phyloP scores from a whole-genome alignment of 1,140 invertebrate species.

The Drosophila busckii region DNA sequence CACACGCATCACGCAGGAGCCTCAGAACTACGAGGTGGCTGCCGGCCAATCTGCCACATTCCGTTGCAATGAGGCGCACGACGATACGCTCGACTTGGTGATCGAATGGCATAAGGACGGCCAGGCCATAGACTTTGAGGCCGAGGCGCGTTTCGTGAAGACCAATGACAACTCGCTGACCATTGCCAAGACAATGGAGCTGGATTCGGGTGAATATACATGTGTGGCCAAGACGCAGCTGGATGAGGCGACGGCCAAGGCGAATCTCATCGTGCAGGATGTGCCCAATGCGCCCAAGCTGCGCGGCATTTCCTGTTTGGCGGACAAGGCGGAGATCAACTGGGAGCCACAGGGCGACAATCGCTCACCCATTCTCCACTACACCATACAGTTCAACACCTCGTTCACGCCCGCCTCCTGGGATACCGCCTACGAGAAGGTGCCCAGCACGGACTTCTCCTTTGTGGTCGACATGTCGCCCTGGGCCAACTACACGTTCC shows the following conservation, averaged over 20 bases:
- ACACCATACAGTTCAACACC: slow-evolving; percentile 96
- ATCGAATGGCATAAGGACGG: slow-evolving; percentile 95
- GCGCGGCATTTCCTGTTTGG: slow-evolving; percentile 83
- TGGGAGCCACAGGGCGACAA: slow-evolving; percentile 96
- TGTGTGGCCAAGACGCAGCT: slow-evolving; percentile 95
- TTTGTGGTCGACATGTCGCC: slow-evolving; percentile 90
- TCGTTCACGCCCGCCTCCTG: slow-evolving; percentile 95
- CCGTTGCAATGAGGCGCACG: slow-evolving; percentile 93
- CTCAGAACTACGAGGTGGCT: slow-evolving; percentile 93
- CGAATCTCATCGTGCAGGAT: slow-evolving; percentile 96
- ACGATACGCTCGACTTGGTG: slow-evolving; percentile 87
- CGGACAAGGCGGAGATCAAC: slow-evolving; percentile 85
- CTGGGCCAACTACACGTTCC: slow-evolving; percentile 98
- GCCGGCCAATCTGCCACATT: slow-evolving; percentile 94
- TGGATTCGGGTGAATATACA: slow-evolving; percentile 97
- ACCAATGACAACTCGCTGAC: slow-evolving; percentile 94
- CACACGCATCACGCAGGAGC: slow-evolving; percentile 90
- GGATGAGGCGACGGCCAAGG: slow-evolving; percentile 90
- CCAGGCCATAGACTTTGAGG: slow-evolving; percentile 91
- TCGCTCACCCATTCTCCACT: slow-evolving; percentile 94
- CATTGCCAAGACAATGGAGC: slow-evolving; percentile 94
- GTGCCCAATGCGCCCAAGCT: slow-evolving; percentile 93
- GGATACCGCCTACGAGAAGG: slow-evolving; percentile 87
- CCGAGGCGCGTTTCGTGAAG: slow-evolving; percentile 89
- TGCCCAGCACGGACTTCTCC: slow-evolving; percentile 89